Conservation (phyloP, 2,113 vertebrate genomes). For the Labeo catla region DNA sequence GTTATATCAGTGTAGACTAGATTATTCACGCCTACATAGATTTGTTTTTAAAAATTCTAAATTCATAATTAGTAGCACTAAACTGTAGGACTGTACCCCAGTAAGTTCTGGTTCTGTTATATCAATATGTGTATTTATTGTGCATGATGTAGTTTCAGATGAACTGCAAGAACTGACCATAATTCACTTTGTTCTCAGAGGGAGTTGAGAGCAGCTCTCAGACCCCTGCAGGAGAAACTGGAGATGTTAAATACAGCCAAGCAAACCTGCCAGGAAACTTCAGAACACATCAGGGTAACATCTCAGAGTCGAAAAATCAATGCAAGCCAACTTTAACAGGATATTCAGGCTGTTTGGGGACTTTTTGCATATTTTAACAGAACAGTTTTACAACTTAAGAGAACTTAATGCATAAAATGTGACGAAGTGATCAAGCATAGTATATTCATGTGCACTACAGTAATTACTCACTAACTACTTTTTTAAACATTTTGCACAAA, state of each 20-base stretch:
- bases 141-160: background rate
- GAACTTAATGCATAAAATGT: background rate
- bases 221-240: constrained; percentile 59
- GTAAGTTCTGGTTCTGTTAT: background rate
- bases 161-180: background rate
- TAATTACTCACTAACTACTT: background rate
- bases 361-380: constrained; percentile 11
- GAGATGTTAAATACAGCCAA: constrained; percentile 56
- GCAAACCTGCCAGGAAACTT: constrained; percentile 56
- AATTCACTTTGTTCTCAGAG: constrained; percentile 46
- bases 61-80: too few species aligned
- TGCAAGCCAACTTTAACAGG: constrained; percentile 5
- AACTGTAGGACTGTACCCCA: background rate
- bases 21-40: too few species aligned
- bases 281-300: constrained; percentile 65
- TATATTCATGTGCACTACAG: background rate
- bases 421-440: background rate
- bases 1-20: too few species aligned
- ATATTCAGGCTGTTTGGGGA: background rate
- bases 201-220: constrained; percentile 54
- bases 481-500: background rate
- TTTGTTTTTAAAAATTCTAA: too few species aligned
- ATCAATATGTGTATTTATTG: background rate
- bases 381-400: background rate
- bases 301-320: background rate